Evolutionary conservation across 2,797 vertebrate genomes (phyloP), one percentile per base, ranked within the genome.

Genomic region (Gastrophryne carolinensis): DNA sequence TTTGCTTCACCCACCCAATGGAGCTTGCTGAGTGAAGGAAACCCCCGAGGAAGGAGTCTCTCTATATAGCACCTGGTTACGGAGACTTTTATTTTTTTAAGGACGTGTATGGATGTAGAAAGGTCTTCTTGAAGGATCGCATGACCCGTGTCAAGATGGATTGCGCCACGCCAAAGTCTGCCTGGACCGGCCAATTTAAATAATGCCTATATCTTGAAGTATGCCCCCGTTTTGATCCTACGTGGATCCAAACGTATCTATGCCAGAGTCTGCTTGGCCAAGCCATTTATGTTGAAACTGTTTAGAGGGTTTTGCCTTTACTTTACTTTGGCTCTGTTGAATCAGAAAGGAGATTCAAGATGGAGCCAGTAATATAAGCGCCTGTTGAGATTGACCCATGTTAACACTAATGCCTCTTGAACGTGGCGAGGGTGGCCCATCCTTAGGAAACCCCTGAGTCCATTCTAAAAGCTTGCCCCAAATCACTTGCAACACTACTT

Each of bases 1-100:
- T 6, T 69, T 94, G 58, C 81, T 89, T 1, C 34, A 80, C 9
- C 56, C 79, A 19, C 49, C 67, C 5, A 82, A 83, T 1, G 81
- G 81, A 26, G 67, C 75, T 5, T 71, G 75, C 50, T 78, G 67
- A 72, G 24, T 10, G 10, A 32, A 32, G 15, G 13, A 30, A 7
- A 27, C 27, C 13, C 26, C 7, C 4, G 27, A 11, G 67, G 60
- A 29, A 65, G 50, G 50, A 72, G 50, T 5, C 29, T 8, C 19
- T 58, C 49, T n/a, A n/a, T n/a, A n/a, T n/a, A 26, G 23, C 21
- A 41, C 34, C 34, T 63, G 47, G 15, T 24, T 21, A 13, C 5
- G 30, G 41, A 17, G 37, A 47, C 44, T 53, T 30, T 21, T 27
- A 2, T 34, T 63, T 34, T 49, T 32, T 54, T 10, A 29, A 7